Percentiles rank a stretch among this genome's conserved stretches.
phyloP scores from a whole-genome alignment of 2,113 vertebrate species.

The Oreotrochilus melanogaster region DNA sequence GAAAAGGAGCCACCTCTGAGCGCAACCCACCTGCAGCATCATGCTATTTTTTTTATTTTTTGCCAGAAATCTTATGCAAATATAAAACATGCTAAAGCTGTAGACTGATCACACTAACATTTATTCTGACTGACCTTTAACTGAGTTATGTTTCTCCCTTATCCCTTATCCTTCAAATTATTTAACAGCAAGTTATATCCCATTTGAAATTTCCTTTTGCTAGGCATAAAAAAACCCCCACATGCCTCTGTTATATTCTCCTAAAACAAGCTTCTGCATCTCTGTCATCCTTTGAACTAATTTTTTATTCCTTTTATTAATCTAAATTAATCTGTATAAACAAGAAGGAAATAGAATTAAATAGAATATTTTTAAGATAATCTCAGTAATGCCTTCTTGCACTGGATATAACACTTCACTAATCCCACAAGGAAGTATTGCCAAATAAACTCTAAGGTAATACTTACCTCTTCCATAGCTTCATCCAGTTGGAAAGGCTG shows the following conservation, averaged over 20 bases:
- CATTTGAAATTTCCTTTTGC: neutral
- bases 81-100: neutral
- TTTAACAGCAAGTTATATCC: neutral
- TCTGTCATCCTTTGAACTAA: neutral
- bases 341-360: neutral
- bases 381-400: neutral
- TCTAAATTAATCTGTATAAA: neutral
- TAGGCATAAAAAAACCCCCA: neutral
- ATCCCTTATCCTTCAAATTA: neutral
- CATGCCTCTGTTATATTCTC: neutral
- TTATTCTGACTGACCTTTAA: neutral
- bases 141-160: neutral
- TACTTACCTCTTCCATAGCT: neutral
- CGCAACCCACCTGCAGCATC: neutral
- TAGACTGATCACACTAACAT: neutral
- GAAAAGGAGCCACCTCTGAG: neutral
- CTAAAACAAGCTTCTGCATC: neutral
- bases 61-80: neutral
- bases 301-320: neutral
- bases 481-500: neutral
- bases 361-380: neutral
- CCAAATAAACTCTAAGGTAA: neutral
- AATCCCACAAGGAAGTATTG: neutral
- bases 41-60: neutral
- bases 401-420: neutral